Evolutionary conservation across 2,888 invertebrate species (phyloP), one percentile per base, ranked within the genome.

Genomic region (Hoplodrina ambigua): DNA sequence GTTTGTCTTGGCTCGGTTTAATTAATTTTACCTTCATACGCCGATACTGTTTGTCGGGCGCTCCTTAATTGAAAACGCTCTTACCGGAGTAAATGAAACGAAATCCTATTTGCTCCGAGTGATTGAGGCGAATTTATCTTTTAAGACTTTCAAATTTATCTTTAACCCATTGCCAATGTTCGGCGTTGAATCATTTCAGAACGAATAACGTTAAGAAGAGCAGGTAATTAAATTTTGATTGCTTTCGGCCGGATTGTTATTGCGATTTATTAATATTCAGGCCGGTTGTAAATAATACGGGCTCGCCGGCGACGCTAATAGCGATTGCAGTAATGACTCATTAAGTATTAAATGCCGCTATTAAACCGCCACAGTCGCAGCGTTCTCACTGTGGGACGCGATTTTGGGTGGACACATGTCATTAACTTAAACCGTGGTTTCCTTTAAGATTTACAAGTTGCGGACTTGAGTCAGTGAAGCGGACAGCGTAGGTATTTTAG

Each of bases 1-100:
- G 94, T 96, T 95, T 96, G 95, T 94, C 94, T 96, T 95, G 93
- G 92, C 90, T 91, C 89, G 90, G 93, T 94, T 95, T 95, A 95
- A 95, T 95, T 95, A 95, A 96, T 96, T 94, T 94, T 94, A 96
- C 94, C 95, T 95, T 94, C 95, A 95, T 95, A 96, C 94, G 92
- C 93, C 94, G 94, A 95, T 95, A 96, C 94, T 94, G 94, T 94
- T 94, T 94, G 94, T 91, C 92, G 93, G 93, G 92, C 90, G 91
- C 88, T 93, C 92, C 94, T 94, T 96, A 95, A 96, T 96, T 95
- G 95, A 94, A 96, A 96, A 94, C 94, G 93, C 94, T 94, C 94
- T 94, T 93, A 92, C 91, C 90, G 92, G 89, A 91, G 94, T 94
- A 94, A 95, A 95, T 94, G 93, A 94, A 94, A 94, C 91, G 93